Evolutionary conservation across 2,888 invertebrate species (phyloP).

Genomic region (Sceliomorpha sp.): DNA sequence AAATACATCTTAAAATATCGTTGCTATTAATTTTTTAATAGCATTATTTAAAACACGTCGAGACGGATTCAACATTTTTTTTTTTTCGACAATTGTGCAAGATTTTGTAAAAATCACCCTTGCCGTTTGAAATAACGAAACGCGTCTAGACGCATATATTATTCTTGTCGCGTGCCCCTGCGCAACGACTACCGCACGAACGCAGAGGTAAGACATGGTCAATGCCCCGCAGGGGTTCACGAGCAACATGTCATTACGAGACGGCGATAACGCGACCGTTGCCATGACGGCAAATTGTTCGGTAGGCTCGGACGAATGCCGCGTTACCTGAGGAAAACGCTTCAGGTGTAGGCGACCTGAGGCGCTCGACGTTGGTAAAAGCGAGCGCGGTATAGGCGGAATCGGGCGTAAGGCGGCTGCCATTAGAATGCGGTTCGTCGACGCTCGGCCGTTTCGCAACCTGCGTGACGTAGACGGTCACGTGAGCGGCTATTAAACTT

Average conservation of each 20-base stretch:
- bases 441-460: conserved; percentile 74
- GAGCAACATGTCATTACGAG: conserved; percentile 1
- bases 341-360: conserved; percentile 35
- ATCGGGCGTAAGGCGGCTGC: conserved; percentile 43
- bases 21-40: too few relatives aligned
- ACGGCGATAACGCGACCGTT: conserved; percentile 42
- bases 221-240: conserved; percentile 7
- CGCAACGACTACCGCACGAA: conserved; percentile 9
- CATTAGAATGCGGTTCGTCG: conserved; percentile 27
- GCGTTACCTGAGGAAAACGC: conserved; percentile 35
- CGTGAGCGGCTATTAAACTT: conserved; percentile 71
- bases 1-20: too few relatives aligned
- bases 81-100: too few relatives aligned
- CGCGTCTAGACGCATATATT: too few relatives aligned
- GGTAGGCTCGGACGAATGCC: too few relatives aligned
- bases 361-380: conserved; percentile 29
- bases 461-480: conserved; percentile 76
- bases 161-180: conserved; percentile 9
- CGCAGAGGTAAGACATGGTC: conserved; percentile 18
- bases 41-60: too few relatives aligned
- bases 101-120: too few relatives aligned
- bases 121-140: too few relatives aligned
- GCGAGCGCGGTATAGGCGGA: too few relatives aligned
- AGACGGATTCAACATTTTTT: too few relatives aligned
- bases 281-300: conserved; percentile 47